Conservation (phyloP, 2,888 invertebrate species). For the Melipona bicolor region DNA sequence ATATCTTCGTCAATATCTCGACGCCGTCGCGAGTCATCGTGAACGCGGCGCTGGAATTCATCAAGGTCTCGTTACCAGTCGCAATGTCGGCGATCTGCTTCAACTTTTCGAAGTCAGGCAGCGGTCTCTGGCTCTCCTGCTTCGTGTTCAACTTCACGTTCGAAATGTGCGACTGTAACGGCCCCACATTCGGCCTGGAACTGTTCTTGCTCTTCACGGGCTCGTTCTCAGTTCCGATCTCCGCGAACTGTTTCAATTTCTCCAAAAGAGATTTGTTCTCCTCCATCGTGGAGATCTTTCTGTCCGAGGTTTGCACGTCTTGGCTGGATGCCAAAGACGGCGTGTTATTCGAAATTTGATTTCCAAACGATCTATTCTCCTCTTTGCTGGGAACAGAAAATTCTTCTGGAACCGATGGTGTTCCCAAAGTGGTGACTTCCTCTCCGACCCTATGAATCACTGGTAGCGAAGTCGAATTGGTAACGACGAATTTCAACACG, state of each 20-base stretch:
- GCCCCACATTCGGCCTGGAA: conserved; percentile 20
- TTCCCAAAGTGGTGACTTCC: conserved; percentile 8
- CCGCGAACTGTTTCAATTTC: conserved; percentile 76
- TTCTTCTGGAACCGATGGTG: not conserved
- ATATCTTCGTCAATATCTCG: conserved; percentile 88
- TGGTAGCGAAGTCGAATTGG: conserved; percentile 71
- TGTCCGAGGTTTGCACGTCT: conserved; percentile 72
- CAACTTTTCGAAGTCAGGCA: conserved; percentile 75
- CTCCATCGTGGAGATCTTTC: conserved; percentile 74
- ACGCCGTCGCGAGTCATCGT: conserved; percentile 88
- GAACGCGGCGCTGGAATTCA: conserved; percentile 83
- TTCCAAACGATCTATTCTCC: conserved; percentile 66
- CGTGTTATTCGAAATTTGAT: conserved; percentile 32
- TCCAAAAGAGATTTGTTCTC: conserved; percentile 74
- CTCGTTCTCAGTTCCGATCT: conserved; percentile 73
- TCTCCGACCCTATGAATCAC: conserved; percentile 41
- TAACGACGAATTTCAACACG: conserved; percentile 73
- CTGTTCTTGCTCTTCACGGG: conserved; percentile 41
- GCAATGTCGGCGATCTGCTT: conserved; percentile 79
- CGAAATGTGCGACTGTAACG: not conserved
- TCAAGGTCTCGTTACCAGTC: conserved; percentile 71
- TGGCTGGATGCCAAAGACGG: conserved; percentile 27
- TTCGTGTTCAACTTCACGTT: not conserved
- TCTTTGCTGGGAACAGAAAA: conserved; percentile 20
- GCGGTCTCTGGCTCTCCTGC: not conserved